Evolutionary conservation across 2,797 vertebrate genomes (phyloP), one percentile per base, ranked within the genome.

Genomic region (Sebastes aleutianus): DNA sequence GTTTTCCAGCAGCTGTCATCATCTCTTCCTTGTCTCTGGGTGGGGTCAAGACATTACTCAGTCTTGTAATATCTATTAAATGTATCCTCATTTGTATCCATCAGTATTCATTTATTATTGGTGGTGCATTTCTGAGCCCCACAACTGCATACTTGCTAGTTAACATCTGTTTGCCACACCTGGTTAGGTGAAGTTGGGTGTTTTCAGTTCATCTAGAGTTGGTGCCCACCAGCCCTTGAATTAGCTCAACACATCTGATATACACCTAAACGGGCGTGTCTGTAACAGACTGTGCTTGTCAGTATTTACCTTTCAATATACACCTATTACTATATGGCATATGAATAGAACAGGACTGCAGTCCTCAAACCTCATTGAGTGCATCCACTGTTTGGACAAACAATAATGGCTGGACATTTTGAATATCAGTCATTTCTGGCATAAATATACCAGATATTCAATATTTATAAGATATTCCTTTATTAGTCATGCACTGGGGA

Each of bases 21-120:
- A 18, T 56, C 20, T 63, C 16, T 61, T 67, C 12, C 5, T 6
- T 54, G 29, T 27, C 39, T 43, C 39, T 43, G 82, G 87, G 80
- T 87, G 85, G 58, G 75, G 84, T 82, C 76, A 18, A 47, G 27
- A 2, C 13, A 10, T 14, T 29, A 47, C 18, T 47, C 3, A 16
- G 24, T 32, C 16, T 13, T 34, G 14, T 43, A 11, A 43, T 67
- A n/a, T 57, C 14, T 36, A 3, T 18, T 4, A 16, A 0, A 16
- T 11, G 5, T 22, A 6, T 29, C 14, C 12, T 10, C 9, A 3
- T 1, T 26, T 62, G 1, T 24, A 20, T 5, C 3, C 6, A 20
- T 22, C 11, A 7, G 3, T 12, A 18, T 47, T 8, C 1, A 26
- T 56, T 14, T 1, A 61, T 9, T 14, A 13, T 12, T 29, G 14